phyloP scores from a whole-genome alignment of 2,113 vertebrate species.

The Ictalurus punctatus region DNA sequence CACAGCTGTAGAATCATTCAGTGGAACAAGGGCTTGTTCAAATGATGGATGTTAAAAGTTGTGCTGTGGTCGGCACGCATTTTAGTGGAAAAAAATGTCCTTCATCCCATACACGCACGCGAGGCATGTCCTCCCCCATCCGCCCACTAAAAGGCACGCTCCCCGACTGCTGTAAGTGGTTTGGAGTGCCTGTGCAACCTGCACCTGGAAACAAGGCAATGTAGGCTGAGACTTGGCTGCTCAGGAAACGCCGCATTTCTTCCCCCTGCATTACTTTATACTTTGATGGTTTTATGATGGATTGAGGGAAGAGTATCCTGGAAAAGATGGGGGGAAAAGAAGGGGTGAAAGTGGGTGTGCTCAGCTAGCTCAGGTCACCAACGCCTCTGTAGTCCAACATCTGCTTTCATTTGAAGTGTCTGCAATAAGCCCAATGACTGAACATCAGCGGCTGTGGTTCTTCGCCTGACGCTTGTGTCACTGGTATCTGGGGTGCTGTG shows the following conservation, averaged over 20 bases:
- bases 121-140: constrained; percentile 44
- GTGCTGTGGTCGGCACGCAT: constrained; percentile 48
- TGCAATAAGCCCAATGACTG: constrained; percentile 45
- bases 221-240: constrained; percentile 13
- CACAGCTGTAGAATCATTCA: constrained; percentile 48
- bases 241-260: constrained; percentile 43
- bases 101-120: constrained; percentile 46
- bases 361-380: constrained; percentile 49
- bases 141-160: constrained; percentile 44
- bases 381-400: constrained; percentile 58
- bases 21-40: constrained; percentile 38
- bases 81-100: constrained; percentile 45
- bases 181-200: constrained; percentile 45
- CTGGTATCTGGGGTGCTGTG: constrained; percentile 46
- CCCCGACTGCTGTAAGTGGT: constrained; percentile 45
- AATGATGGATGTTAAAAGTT: constrained; percentile 46
- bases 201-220: constrained; percentile 47
- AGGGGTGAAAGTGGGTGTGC: constrained; percentile 26
- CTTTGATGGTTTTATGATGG: constrained; percentile 60
- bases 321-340: constrained; percentile 14
- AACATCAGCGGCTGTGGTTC: constrained; percentile 52
- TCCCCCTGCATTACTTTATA: constrained; percentile 33
- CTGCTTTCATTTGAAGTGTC: constrained; percentile 62
- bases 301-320: constrained; percentile 54
- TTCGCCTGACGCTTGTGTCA: constrained; percentile 47